Evolutionary conservation across 2,888 invertebrate species (phyloP), one percentile per base, ranked within the genome.

Genomic region (Plagodis pulveraria): DNA sequence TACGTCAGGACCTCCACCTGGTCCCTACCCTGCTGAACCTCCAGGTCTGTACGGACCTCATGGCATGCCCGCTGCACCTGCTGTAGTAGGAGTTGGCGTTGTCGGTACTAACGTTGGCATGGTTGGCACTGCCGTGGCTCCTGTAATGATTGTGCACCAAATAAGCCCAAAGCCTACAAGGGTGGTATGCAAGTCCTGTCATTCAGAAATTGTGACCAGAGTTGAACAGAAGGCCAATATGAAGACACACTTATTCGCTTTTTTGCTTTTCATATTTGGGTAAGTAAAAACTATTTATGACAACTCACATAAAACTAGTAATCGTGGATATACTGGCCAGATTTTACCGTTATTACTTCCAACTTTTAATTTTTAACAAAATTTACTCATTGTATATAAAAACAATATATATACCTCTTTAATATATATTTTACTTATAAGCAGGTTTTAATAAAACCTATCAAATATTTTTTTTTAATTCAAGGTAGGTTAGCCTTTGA

Each of bases 111-210:
- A 53, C 9, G 40, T 55, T 0, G 54, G 54, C n/a, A 11, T 48
- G 6, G 48, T 55, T 6, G 54, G 54, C 8, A 48, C 45, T 11
- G 35, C 35, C 5, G 41, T 32, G 42, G 34, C 38, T 8, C 44
- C 56, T 33, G 64, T 74, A 5, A 50, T 77, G 34, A 48, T 76
- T 11, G 51, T 65, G 7, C 63, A 22, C 22, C 22, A 57, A 7
- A 71, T 78, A 65, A 72, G 75, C 0, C 68, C 78, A 0, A 50
- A 58, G 5, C 67, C 78, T 5, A 53, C 72, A 0, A 41, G 52
- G 0, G 49, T 82, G 2, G 74, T 81, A 22, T 93, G 93, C 57
- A 87, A 84, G 2, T 81, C 80, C 2, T 93, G 93, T 51, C 82
- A 86, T 11, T 77, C 78, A 10, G 84, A 78, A 36, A 80, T 87